These are phyloP conservation scores for Sardina pilchardus DNA, from an alignment of 2,113 vertebrate genomes.

Conservation along the genomic window DNA sequence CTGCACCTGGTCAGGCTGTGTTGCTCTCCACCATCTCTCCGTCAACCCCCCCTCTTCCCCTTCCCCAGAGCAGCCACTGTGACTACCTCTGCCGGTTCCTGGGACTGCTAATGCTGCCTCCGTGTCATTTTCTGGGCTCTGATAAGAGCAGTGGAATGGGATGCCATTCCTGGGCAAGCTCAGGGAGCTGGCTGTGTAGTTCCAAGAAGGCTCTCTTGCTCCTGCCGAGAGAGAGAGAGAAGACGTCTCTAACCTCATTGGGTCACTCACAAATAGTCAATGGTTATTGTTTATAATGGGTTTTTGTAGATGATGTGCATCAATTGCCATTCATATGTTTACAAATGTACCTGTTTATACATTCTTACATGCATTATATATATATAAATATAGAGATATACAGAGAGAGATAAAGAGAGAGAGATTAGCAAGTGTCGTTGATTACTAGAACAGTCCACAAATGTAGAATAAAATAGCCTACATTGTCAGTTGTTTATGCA, in stretches of 20 bases:
- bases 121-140: constrained; percentile 5
- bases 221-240: neutral
- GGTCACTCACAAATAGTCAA: neutral
- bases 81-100: constrained; percentile 12
- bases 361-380: too few relatives aligned
- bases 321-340: neutral
- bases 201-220: neutral
- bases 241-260: neutral
- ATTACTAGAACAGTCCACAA: neutral
- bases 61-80: constrained; percentile 5
- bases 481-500: neutral
- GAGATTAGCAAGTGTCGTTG: neutral
- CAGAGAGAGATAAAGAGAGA: too few relatives aligned
- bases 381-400: too few relatives aligned
- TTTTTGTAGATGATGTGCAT: neutral
- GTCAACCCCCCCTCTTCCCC: neutral
- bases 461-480: neutral
- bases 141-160: constrained; percentile 16
- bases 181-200: neutral
- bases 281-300: neutral
- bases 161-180: constrained; percentile 5
- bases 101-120: constrained; percentile 3
- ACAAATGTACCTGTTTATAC: neutral
- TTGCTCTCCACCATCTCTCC: neutral
- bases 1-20: constrained; percentile 32